Conservation (phyloP, 2,113 vertebrate species). For the Nycticebus coucang region DNA sequence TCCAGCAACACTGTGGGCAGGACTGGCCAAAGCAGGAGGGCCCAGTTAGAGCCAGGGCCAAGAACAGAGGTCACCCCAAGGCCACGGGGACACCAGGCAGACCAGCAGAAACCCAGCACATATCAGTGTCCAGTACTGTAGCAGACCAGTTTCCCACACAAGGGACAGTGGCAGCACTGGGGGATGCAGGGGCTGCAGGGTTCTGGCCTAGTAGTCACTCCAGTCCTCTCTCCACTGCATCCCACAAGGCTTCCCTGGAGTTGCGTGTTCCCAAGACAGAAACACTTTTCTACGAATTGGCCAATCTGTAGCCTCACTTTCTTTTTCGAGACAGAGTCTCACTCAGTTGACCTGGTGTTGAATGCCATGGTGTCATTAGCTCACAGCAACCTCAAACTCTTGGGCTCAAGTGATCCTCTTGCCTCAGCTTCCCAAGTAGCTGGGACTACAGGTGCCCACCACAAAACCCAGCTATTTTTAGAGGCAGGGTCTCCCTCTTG, state of each 20-base stretch:
- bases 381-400: too few relatives aligned
- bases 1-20: slow-evolving; percentile 92
- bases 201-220: not conserved
- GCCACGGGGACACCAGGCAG: rapidly evolving
- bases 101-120: rapidly evolving
- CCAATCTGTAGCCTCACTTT: too few relatives aligned
- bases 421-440: too few relatives aligned
- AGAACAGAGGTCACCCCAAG: too few relatives aligned
- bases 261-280: rapidly evolving
- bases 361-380: too few relatives aligned
- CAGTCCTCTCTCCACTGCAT: not conserved
- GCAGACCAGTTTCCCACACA: rapidly evolving
- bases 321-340: too few relatives aligned
- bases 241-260: rapidly evolving
- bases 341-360: too few relatives aligned
- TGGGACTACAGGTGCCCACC: too few relatives aligned
- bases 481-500: too few relatives aligned
- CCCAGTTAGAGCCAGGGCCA: rapidly evolving
- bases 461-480: too few relatives aligned
- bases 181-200: not conserved
- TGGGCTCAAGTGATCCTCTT: too few relatives aligned
- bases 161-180: too few relatives aligned
- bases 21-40: slow-evolving; percentile 81
- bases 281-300: rapidly evolving
- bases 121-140: rapidly evolving